Evolutionary conservation across 2,113 vertebrate species (phyloP).

Genomic region (Malurus cyaneus): DNA sequence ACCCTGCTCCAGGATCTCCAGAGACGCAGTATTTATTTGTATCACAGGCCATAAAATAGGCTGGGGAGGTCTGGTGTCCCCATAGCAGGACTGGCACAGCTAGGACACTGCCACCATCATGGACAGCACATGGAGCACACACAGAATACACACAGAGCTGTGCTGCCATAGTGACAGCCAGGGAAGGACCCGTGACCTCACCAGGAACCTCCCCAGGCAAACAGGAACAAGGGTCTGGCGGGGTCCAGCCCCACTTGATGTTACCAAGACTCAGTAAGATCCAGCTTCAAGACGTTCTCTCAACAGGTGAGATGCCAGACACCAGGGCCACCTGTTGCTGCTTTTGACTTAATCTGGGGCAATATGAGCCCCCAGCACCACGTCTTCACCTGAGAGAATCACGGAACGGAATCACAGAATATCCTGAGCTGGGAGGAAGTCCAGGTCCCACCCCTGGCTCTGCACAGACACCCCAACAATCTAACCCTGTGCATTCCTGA

Average conservation of each 20-base stretch:
- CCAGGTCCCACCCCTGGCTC: accelerated
- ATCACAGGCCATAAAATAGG: background rate
- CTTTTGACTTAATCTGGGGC: background rate
- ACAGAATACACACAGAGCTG: accelerated
- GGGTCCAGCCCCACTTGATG: background rate
- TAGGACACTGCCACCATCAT: background rate
- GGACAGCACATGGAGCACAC: background rate
- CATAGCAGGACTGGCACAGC: background rate
- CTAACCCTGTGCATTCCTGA: background rate
- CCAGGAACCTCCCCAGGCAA: background rate
- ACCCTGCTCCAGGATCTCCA: background rate
- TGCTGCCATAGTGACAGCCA: background rate
- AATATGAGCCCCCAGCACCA: background rate
- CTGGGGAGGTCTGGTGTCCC: background rate
- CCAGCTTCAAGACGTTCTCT: background rate
- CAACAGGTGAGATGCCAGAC: too few relatives aligned
- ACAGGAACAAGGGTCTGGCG: accelerated
- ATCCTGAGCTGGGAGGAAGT: background rate
- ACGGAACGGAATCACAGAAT: background rate
- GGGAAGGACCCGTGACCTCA: accelerated
- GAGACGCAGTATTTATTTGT: background rate
- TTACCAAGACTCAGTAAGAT: accelerated
- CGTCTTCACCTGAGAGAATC: too few relatives aligned
- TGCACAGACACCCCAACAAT: background rate
- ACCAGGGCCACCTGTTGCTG: background rate